Percentiles rank a stretch among this genome's conserved stretches.
These are phyloP conservation scores for Agrotis puta DNA, from an alignment of 2,888 invertebrate species.

Conservation along the genomic window DNA sequence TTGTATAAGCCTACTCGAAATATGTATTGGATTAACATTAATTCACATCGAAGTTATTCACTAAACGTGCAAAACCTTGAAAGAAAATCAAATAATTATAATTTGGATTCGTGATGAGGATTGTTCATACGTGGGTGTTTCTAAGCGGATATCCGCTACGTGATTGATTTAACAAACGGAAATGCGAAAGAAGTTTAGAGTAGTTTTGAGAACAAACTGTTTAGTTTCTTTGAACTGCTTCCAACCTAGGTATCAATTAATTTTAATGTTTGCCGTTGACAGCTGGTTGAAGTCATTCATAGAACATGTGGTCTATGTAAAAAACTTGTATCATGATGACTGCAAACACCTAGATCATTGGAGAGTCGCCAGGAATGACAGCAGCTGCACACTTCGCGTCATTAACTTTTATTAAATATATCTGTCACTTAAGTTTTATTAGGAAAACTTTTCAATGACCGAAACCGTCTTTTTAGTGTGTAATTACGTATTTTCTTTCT, in stretches of 20 bases:
- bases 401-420: conserved; percentile 35
- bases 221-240: conserved; percentile 15
- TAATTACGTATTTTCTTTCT: no score
- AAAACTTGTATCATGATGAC: conserved; percentile 37
- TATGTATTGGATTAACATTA: not conserved
- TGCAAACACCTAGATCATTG: conserved; percentile 37
- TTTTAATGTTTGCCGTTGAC: conserved; percentile 33
- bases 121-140: not conserved
- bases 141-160: not conserved
- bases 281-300: conserved; percentile 21
- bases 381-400: conserved; percentile 34
- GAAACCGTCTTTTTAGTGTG: conserved; percentile 12
- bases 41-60: conserved; percentile 3
- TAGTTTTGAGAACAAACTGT: no score
- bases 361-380: conserved; percentile 41
- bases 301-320: conserved; percentile 19
- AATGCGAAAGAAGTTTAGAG: no score
- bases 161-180: not conserved
- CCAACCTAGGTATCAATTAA: conserved; percentile 19
- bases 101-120: not conserved
- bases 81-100: not conserved
- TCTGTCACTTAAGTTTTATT: conserved; percentile 29
- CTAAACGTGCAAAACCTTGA: not conserved
- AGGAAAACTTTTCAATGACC: conserved; percentile 11
- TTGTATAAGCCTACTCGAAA: not conserved